Evolutionary conservation across 2,797 vertebrate genomes (phyloP).

Genomic region (Liasis olivaceus): DNA sequence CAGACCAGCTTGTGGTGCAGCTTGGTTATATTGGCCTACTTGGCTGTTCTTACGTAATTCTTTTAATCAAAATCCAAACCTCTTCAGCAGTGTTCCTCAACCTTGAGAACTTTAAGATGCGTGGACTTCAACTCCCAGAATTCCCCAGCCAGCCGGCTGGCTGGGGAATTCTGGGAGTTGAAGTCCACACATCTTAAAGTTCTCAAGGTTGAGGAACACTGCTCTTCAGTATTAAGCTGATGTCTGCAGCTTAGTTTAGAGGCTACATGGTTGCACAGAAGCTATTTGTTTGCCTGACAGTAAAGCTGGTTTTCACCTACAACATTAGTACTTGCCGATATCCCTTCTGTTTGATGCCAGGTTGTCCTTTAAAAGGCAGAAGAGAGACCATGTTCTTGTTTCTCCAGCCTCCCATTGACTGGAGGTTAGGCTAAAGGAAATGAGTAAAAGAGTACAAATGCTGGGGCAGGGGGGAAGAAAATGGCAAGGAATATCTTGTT

Average conservation of each 20-base stretch:
- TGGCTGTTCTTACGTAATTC: neutral
- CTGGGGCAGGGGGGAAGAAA: neutral
- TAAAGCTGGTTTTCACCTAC: neutral
- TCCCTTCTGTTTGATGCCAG: neutral
- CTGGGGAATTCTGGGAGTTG: too few species aligned
- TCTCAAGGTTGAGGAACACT: neutral
- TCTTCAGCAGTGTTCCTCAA: neutral
- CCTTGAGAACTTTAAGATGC: too few species aligned
- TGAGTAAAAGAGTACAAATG: neutral
- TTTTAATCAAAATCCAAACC: neutral
- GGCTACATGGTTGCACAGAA: neutral
- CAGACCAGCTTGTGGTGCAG: neutral
- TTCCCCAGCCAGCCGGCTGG: too few species aligned
- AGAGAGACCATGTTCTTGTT: constrained; percentile 11
- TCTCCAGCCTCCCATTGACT: fast-evolving
- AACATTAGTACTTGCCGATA: neutral
- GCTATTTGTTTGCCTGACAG: neutral
- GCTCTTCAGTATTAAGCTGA: neutral
- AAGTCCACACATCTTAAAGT: too few species aligned
- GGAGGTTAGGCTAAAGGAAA: constrained; percentile 31
- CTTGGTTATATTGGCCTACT: constrained; percentile 45
- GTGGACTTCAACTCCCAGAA: too few species aligned
- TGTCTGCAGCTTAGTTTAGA: neutral
- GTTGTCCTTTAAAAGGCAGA: constrained; percentile 33
- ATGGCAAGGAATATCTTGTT: constrained; percentile 9